Conservation (phyloP, 1,140 invertebrate species). For the Fopius arisanus region DNA sequence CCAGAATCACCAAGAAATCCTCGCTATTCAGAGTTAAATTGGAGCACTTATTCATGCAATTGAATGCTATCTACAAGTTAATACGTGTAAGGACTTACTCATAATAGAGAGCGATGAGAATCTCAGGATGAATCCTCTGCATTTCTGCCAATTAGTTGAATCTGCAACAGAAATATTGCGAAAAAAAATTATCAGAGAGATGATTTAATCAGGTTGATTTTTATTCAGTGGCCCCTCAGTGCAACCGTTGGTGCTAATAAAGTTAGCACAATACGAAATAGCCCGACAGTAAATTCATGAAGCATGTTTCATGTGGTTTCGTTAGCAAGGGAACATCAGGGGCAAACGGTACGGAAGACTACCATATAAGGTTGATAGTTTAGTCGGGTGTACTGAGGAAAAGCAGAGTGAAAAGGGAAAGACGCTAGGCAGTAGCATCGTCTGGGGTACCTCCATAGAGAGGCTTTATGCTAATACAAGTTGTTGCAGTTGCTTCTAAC, state of each 20-base stretch:
- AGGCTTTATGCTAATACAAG: slow-evolving; percentile 59
- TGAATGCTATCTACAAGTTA: too few species aligned
- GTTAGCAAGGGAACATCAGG: neutral
- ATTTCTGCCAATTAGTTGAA: too few species aligned
- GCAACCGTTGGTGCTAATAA: neutral
- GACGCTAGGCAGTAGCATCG: slow-evolving; percentile 46
- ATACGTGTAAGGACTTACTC: too few species aligned
- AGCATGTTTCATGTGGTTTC: neutral
- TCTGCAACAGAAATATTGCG: too few species aligned
- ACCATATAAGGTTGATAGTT: slow-evolving; percentile 56
- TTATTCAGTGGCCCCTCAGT: neutral
- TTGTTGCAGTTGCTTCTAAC: slow-evolving; percentile 42
- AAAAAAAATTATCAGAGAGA: too few species aligned
- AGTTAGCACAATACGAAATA: neutral
- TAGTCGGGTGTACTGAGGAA: slow-evolving; percentile 39
- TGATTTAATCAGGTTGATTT: too few species aligned
- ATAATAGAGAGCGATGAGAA: too few species aligned
- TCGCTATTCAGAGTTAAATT: too few species aligned
- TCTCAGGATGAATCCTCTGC: too few species aligned
- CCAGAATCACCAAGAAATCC: too few species aligned
- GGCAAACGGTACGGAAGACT: slow-evolving; percentile 31
- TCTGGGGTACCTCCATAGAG: slow-evolving; percentile 42
- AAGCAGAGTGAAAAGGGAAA: slow-evolving; percentile 23
- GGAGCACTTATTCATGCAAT: too few species aligned
- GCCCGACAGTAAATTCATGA: neutral